Percentiles rank a stretch among this genome's conserved stretches.
phyloP scores from a whole-genome alignment of 2,797 vertebrate species.

The Rhinatrema bivittatum region DNA sequence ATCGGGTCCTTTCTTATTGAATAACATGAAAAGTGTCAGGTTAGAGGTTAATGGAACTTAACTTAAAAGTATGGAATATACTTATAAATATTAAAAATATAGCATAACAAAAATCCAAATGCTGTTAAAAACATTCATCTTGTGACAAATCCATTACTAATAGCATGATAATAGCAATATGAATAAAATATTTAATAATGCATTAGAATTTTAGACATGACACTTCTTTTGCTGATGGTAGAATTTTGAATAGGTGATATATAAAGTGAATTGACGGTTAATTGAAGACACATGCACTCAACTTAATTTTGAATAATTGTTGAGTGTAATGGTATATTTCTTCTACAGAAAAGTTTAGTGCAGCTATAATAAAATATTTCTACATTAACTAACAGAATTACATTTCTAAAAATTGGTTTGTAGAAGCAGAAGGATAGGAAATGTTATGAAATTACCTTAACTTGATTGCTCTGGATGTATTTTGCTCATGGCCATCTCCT shows the following conservation, averaged over 20 bases:
- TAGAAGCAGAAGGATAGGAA: slow-evolving; percentile 26
- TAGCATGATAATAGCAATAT: not conserved
- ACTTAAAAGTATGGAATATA: no score
- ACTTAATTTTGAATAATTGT: slow-evolving; percentile 21
- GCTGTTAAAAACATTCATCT: no score
- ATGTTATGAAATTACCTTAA: slow-evolving; percentile 50
- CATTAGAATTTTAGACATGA: slow-evolving; percentile 8
- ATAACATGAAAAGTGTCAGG: no score
- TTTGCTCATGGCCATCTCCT: slow-evolving; percentile 25
- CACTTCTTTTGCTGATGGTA: not conserved
- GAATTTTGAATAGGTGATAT: slow-evolving; percentile 7
- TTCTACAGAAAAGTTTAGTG: not conserved
- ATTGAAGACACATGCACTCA: slow-evolving; percentile 3
- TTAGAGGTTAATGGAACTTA: no score
- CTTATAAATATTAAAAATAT: no score
- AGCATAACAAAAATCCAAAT: no score
- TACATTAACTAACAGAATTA: slow-evolving; percentile 12
- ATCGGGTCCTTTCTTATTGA: no score
- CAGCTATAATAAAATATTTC: slow-evolving; percentile 18
- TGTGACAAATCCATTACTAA: slow-evolving; percentile 13
- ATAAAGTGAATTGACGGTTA: slow-evolving; percentile 11
- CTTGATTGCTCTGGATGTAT: slow-evolving; percentile 38
- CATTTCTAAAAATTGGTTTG: slow-evolving; percentile 17
- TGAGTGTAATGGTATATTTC: not conserved
- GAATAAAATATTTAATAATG: slow-evolving; percentile 14